phyloP scores from a whole-genome alignment of 2,797 vertebrate species.

The Pachyuromys duprasi region DNA sequence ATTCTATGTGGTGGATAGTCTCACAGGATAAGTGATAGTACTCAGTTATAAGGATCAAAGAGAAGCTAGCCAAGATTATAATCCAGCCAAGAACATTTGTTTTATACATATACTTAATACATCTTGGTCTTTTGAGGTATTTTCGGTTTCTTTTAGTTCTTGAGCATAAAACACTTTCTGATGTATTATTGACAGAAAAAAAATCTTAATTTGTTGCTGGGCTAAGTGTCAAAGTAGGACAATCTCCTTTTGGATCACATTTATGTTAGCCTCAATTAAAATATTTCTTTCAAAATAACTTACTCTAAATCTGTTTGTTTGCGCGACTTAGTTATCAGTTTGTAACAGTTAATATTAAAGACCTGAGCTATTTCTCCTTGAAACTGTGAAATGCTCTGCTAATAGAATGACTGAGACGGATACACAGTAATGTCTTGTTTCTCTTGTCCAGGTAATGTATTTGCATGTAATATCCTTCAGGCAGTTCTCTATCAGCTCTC shows the following conservation, averaged over 20 bases:
- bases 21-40: too few relatives aligned
- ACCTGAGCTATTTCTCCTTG: not conserved
- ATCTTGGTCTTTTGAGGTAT: not conserved
- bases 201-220: not conserved
- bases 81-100: not conserved
- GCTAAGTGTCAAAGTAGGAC: not conserved
- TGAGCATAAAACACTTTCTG: not conserved
- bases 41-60: not conserved
- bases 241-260: not conserved
- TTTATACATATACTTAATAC: not conserved
- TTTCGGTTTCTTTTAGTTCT: not conserved
- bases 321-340: not conserved
- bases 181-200: not conserved
- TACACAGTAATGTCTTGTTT: not conserved
- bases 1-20: not conserved
- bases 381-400: slow-evolving; percentile 29
- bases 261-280: slow-evolving; percentile 27
- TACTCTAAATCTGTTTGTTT: not conserved
- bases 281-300: not conserved
- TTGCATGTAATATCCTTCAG: not conserved
- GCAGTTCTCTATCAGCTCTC: not conserved
- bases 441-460: not conserved
- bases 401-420: not conserved
- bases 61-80: not conserved
- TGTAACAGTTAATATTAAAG: slow-evolving; percentile 27